A percentile compares a stretch with the other conserved stretches of the same genome.
phyloP scores from a whole-genome alignment of 2,888 invertebrate genomes.

The Synergus laeviventris region DNA sequence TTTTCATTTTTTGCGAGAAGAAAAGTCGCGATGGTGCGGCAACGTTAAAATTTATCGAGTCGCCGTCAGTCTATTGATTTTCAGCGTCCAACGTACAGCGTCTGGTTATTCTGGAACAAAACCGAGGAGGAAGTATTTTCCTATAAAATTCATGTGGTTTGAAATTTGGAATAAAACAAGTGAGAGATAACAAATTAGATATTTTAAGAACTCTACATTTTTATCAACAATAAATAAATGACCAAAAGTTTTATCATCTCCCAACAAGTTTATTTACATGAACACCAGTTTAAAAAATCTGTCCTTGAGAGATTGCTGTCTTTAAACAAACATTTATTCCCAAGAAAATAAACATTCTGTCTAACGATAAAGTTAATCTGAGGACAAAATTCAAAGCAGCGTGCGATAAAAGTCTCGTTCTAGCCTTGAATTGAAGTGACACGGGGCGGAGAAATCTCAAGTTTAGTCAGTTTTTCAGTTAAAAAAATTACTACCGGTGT shows the following conservation, averaged over 20 bases:
- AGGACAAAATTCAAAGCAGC: slow-evolving; percentile 35
- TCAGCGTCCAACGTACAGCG: slow-evolving; percentile 40
- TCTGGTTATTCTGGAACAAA: slow-evolving; percentile 37
- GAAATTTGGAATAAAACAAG: slow-evolving; percentile 21
- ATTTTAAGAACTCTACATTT: background rate
- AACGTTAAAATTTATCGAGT: slow-evolving; percentile 53
- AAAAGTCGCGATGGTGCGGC: slow-evolving; percentile 29
- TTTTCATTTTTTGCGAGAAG: slow-evolving; percentile 40
- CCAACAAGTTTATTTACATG: background rate
- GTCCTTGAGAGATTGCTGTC: background rate
- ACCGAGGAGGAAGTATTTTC: slow-evolving; percentile 39
- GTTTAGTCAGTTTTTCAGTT: slow-evolving; percentile 26
- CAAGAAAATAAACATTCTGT: slow-evolving; percentile 26
- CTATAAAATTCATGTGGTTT: slow-evolving; percentile 35
- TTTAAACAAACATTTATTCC: slow-evolving; percentile 24
- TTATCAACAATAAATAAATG: background rate
- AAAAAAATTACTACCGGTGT: background rate
- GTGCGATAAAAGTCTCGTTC: slow-evolving; percentile 26
- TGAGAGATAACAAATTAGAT: background rate
- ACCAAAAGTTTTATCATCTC: slow-evolving; percentile 11
- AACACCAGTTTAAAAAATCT: background rate
- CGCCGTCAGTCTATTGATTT: slow-evolving; percentile 47
- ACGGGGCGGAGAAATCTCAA: slow-evolving; percentile 38
- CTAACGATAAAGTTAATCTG: slow-evolving; percentile 31
- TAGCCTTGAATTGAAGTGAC: slow-evolving; percentile 28